These are phyloP conservation scores for Exocentrus adspersus DNA, from an alignment of 2,888 invertebrate genomes.

Conservation along the genomic window DNA sequence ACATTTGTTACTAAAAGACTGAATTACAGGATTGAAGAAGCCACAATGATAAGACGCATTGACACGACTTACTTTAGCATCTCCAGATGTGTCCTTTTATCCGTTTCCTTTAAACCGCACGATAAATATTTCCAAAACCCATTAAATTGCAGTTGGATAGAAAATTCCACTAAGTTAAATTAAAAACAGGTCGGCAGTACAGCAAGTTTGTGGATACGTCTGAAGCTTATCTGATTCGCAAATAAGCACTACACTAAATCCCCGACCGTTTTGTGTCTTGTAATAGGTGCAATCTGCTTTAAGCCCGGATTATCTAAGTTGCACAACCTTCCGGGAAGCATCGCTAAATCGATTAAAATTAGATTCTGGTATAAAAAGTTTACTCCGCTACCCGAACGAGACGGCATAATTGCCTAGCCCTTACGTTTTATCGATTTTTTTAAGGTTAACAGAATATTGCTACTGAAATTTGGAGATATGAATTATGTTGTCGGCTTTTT, in stretches of 20 bases:
- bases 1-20: too few relatives aligned
- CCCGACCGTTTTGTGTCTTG: conserved; percentile 46
- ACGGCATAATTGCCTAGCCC: background rate
- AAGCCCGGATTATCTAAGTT: conserved; percentile 49
- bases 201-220: conserved; percentile 6
- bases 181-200: conserved; percentile 19
- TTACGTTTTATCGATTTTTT: too few relatives aligned
- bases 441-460: too few relatives aligned
- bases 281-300: conserved; percentile 50
- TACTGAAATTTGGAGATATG: too few relatives aligned
- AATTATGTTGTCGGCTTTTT: too few relatives aligned
- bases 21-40: too few relatives aligned
- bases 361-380: conserved; percentile 45
- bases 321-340: conserved; percentile 45
- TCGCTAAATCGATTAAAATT: conserved; percentile 50
- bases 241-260: conserved; percentile 43
- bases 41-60: too few relatives aligned
- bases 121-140: conserved; percentile 18
- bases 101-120: background rate
- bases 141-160: conserved; percentile 19
- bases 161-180: conserved; percentile 33
- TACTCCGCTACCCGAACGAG: conserved; percentile 26
- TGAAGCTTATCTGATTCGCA: conserved; percentile 36
- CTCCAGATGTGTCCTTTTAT: too few relatives aligned
- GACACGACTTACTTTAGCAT: too few relatives aligned